These are phyloP conservation scores for Calameuta filiformis DNA, from an alignment of 2,888 invertebrate genomes.

Conservation along the genomic window DNA sequence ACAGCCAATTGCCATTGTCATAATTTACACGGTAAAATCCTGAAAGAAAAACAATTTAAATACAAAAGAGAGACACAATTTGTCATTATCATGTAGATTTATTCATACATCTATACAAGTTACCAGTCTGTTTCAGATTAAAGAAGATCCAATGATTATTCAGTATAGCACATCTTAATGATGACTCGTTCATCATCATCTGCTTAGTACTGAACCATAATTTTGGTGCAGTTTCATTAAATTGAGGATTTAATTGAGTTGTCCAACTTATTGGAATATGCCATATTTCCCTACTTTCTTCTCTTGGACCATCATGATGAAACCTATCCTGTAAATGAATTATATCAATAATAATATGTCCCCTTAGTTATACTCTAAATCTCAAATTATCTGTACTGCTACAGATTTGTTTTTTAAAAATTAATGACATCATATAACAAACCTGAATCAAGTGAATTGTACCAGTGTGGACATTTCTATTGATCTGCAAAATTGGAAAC, in stretches of 20 bases:
- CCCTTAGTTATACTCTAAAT: background rate
- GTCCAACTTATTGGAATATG: conserved; percentile 69
- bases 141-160: conserved; percentile 73
- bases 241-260: conserved; percentile 50
- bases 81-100: background rate
- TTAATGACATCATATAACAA: conserved; percentile 11
- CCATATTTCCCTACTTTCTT: conserved; percentile 60
- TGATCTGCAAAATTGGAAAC: conserved; percentile 74
- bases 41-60: conserved; percentile 63
- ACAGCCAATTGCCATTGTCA: conserved; percentile 72
- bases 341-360: conserved; percentile 9
- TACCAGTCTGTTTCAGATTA: conserved; percentile 75
- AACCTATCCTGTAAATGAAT: conserved; percentile 36
- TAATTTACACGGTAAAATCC: conserved; percentile 77
- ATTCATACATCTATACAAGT: conserved; percentile 13
- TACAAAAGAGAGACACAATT: background rate
- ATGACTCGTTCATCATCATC: conserved; percentile 45
- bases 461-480: conserved; percentile 63
- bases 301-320: conserved; percentile 32
- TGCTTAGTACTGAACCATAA: conserved; percentile 68
- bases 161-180: conserved; percentile 46
- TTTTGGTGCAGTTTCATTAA: conserved; percentile 62
- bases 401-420: background rate
- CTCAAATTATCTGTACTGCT: background rate
- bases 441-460: conserved; percentile 65